A percentile compares a stretch with the other conserved stretches of the same genome.
These are phyloP conservation scores for Pachliopta kotzebuea DNA, from an alignment of 2,888 invertebrate species.

Conservation along the genomic window DNA sequence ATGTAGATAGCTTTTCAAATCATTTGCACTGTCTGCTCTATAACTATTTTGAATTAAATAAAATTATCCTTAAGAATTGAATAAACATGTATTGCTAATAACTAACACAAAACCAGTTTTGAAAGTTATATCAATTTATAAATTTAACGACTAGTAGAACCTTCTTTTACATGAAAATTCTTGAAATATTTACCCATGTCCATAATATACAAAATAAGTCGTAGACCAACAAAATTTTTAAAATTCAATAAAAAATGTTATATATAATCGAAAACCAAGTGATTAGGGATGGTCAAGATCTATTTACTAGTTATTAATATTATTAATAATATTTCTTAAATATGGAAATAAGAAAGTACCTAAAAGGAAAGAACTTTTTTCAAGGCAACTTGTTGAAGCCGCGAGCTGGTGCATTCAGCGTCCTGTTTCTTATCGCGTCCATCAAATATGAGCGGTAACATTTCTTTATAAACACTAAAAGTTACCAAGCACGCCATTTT, in stretches of 20 bases:
- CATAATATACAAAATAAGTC: not conserved
- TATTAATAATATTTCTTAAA: not conserved
- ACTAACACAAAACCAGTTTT: too few relatives aligned
- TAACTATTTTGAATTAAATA: too few relatives aligned
- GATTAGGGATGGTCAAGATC: too few relatives aligned
- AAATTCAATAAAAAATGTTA: not conserved
- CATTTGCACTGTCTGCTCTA: too few relatives aligned
- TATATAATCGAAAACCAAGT: too few relatives aligned
- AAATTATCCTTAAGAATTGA: too few relatives aligned
- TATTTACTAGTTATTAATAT: not conserved
- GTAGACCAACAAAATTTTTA: not conserved
- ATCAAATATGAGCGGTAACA: not conserved
- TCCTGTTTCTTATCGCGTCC: not conserved
- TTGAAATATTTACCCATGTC: not conserved
- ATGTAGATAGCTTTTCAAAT: too few relatives aligned
- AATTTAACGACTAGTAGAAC: not conserved
- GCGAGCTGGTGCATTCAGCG: constrained; percentile 1
- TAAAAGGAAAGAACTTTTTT: not conserved
- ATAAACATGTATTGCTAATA: too few relatives aligned
- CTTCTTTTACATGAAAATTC: not conserved
- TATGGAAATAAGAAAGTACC: not conserved
- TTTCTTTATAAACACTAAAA: not conserved
- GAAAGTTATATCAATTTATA: not conserved
- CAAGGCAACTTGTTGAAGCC: not conserved
- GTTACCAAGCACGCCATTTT: not conserved